A percentile compares a stretch with the other conserved stretches of the same genome.
Evolutionary conservation across 1,140 invertebrate genomes (phyloP).

Genomic region (Varroa destructor): DNA sequence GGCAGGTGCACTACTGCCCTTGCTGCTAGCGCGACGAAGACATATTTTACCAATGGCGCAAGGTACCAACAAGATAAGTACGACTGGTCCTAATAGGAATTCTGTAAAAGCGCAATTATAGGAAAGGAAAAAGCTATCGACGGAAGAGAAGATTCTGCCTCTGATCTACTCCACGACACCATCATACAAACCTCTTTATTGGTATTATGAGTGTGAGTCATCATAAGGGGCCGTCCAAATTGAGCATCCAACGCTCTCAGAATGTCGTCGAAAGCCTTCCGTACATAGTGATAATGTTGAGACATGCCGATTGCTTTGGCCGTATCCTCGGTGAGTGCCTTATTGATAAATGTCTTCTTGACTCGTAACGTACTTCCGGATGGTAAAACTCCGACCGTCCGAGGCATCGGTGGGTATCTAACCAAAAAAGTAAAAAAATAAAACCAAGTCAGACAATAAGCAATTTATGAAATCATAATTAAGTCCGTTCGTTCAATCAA

Average conservation of each 20-base stretch:
- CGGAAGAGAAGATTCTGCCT: too few species aligned
- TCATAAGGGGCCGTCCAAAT: constrained; percentile 83
- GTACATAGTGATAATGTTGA: constrained; percentile 84
- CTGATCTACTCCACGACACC: too few species aligned
- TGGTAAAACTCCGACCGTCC: constrained; percentile 78
- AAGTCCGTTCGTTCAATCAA: too few species aligned
- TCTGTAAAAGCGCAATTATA: too few species aligned
- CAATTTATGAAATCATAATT: neutral
- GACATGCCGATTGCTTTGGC: constrained; percentile 89
- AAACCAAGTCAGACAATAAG: neutral
- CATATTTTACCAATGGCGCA: too few species aligned
- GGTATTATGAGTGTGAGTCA: constrained; percentile 87
- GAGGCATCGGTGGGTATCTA: constrained; percentile 82
- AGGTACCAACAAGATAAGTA: too few species aligned
- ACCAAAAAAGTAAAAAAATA: neutral
- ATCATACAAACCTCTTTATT: constrained; percentile 52
- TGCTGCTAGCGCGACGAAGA: too few species aligned
- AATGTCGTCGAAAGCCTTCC: constrained; percentile 90
- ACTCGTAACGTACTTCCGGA: constrained; percentile 85
- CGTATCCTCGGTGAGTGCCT: constrained; percentile 87
- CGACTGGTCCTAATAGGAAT: too few species aligned
- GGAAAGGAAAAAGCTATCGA: too few species aligned
- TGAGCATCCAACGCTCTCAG: constrained; percentile 84
- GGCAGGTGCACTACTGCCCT: too few species aligned
- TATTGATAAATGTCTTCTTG: constrained; percentile 90